Percentiles rank a stretch among this genome's conserved stretches.
Evolutionary conservation across 2,888 invertebrate genomes (phyloP).

Genomic region (Cataglyphis albicans): DNA sequence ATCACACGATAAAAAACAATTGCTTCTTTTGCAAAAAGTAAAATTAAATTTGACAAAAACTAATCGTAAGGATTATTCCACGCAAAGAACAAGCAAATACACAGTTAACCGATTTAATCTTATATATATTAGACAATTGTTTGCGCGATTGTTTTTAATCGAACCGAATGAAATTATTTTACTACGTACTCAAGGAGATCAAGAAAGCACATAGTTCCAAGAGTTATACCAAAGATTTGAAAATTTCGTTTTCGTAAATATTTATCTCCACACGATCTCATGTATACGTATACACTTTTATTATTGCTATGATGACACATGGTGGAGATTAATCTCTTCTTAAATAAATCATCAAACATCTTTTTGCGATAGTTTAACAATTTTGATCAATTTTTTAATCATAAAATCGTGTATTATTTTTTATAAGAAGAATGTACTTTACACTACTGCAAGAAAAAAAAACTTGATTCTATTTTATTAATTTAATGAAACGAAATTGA

Average conservation of each 20-base stretch:
- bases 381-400: neutral
- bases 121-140: neutral
- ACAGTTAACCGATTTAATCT: conserved; percentile 20
- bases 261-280: neutral
- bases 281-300: conserved; percentile 8
- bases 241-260: conserved; percentile 1
- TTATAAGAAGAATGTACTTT: neutral
- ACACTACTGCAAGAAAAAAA: neutral
- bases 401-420: conserved; percentile 2
- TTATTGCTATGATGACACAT: conserved; percentile 21
- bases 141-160: conserved; percentile 1
- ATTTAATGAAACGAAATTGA: neutral
- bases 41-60: conserved; percentile 14
- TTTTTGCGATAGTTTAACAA: neutral
- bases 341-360: neutral
- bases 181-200: neutral
- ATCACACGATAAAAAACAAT: conserved; percentile 23
- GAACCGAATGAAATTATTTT: conserved; percentile 2
- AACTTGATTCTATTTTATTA: neutral
- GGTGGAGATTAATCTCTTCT: neutral
- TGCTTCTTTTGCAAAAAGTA: neutral
- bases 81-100: conserved; percentile 29
- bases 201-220: neutral
- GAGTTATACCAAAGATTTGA: neutral
- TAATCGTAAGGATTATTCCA: conserved; percentile 37